Base-by-base conservation (phyloP, 2,888 invertebrate species). In the Oxyscelio sp. region DNA sequence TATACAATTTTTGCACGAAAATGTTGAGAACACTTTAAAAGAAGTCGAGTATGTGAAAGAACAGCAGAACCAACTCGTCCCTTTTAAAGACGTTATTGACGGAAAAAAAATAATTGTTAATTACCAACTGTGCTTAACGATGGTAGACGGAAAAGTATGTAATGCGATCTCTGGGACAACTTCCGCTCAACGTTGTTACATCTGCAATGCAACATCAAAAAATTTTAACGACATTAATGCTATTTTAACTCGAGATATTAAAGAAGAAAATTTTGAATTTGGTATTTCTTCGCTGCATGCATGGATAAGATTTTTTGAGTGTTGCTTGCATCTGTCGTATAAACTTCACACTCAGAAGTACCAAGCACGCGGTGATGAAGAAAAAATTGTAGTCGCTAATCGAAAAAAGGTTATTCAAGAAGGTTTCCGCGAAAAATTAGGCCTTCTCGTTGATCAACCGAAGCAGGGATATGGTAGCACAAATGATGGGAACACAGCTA, bases 371-470 rank as follows among this genome's bases (percentile, higher is more conserved):
- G 59, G 22, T 40, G 40, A 40, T 24, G 52, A 68, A 66, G 50
- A 68, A 31, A 70, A 70, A n/a, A 50, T 43, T 43, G 31, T 48
- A 27, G 58, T 68, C 17, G 59, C 58, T 22, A 56, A 66, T 27
- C 56, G 58, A 27, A 68, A 54, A 52, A 68, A 48, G 24, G 13
- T 40, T 40, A 68, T 68, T 77, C 68, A 77, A 40, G 40, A 66
- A 66, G 61, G 15, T 45, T 77, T 77, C 45, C 59, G 59, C 40
- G 27, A 68, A 52, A 43, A 58, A 45, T 40, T 65, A 40, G 17
- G 54, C n/a, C 58, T 77, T 58, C 43, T 59, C 59, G 59, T 59
- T 40, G 40, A 59, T 40, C 59, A 59, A 40, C 40, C 59, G 40
- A 59, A 59, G 24, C 40, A 38, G 38, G 22, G 22, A 59, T 59